phyloP scores from a whole-genome alignment of 2,888 invertebrate species.

The Apeira syringaria region DNA sequence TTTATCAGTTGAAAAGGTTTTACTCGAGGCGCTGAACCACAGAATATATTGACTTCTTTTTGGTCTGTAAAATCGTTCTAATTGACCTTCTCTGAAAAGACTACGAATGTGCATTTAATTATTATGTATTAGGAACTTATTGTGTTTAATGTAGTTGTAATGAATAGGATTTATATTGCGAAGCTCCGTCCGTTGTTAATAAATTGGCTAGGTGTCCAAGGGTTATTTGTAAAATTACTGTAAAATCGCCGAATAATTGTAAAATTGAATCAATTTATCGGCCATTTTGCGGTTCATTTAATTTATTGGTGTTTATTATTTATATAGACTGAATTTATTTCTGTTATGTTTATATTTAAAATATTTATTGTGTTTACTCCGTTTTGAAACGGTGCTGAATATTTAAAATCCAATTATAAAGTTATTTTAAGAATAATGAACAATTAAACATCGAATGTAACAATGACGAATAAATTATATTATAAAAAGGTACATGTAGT shows the following conservation, averaged over 20 bases:
- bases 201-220: slow-evolving; percentile 35
- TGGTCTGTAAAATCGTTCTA: too few species aligned
- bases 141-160: slow-evolving; percentile 1
- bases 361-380: slow-evolving; percentile 44
- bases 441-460: slow-evolving; percentile 33
- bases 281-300: slow-evolving; percentile 59
- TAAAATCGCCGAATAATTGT: slow-evolving; percentile 65
- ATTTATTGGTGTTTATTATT: slow-evolving; percentile 31
- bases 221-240: slow-evolving; percentile 45
- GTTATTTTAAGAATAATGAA: too few species aligned
- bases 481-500: too few species aligned
- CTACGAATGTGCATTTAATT: slow-evolving; percentile 27
- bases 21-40: too few species aligned
- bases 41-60: too few species aligned
- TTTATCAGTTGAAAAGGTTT: too few species aligned
- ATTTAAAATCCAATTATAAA: slow-evolving; percentile 17
- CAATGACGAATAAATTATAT: slow-evolving; percentile 21
- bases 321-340: slow-evolving; percentile 69
- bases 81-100: not conserved
- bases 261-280: slow-evolving; percentile 47
- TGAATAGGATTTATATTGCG: slow-evolving; percentile 13
- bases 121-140: slow-evolving; percentile 1
- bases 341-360: slow-evolving; percentile 64
- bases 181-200: slow-evolving; percentile 15
- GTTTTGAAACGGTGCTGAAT: slow-evolving; percentile 13